Evolutionary conservation across 1,140 invertebrate species (phyloP).

Genomic region (Drosophila mojavensis): DNA sequence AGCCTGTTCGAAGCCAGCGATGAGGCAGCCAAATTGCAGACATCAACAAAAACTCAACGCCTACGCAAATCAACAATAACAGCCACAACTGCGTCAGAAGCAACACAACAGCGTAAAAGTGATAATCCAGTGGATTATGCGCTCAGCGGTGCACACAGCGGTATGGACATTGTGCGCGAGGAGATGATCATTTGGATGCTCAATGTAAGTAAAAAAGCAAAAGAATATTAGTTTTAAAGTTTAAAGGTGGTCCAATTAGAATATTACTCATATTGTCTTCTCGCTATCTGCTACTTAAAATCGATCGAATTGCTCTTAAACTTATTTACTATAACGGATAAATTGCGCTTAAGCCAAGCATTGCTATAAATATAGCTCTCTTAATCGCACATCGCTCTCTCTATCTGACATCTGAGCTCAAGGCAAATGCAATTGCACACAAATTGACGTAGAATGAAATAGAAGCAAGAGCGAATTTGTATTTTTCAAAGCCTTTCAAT

Average conservation of each 20-base stretch:
- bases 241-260: no score
- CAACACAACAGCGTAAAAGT: slow-evolving; percentile 45
- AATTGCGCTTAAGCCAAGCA: not conserved
- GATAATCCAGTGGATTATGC: slow-evolving; percentile 71
- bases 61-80: slow-evolving; percentile 21
- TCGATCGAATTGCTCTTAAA: no score
- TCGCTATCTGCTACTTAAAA: no score
- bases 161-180: slow-evolving; percentile 68
- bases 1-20: slow-evolving; percentile 53
- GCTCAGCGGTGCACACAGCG: slow-evolving; percentile 57
- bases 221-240: no score
- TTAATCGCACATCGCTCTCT: not conserved
- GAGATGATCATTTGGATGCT: slow-evolving; percentile 73
- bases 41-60: slow-evolving; percentile 14
- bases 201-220: slow-evolving; percentile 61
- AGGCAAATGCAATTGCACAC: not conserved
- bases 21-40: slow-evolving; percentile 1
- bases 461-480: slow-evolving; percentile 1
- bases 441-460: not conserved
- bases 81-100: slow-evolving; percentile 2
- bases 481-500: slow-evolving; percentile 1
- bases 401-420: not conserved
- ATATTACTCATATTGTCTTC: no score
- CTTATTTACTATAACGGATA: no score
- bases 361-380: no score